Evolutionary conservation across 2,113 vertebrate genomes (phyloP).

Genomic region (Carollia perspicillata): DNA sequence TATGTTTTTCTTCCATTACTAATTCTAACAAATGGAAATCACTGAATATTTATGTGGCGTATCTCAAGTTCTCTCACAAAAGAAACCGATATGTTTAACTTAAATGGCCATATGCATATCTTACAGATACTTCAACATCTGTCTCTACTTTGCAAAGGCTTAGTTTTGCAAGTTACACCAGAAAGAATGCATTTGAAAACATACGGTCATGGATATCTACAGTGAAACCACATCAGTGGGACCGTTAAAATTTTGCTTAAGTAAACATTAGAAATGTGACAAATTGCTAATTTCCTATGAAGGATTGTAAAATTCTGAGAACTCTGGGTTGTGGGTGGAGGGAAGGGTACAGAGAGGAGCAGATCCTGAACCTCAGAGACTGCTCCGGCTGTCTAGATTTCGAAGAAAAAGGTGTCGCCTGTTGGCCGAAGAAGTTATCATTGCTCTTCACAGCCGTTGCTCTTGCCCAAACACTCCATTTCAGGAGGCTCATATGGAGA

Average conservation of each 20-base stretch:
- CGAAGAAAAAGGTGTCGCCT: constrained; percentile 12
- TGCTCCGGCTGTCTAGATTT: neutral
- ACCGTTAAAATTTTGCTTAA: constrained; percentile 55
- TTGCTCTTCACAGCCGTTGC: neutral
- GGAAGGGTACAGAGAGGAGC: neutral
- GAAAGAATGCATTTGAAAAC: constrained; percentile 67
- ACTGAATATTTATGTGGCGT: neutral
- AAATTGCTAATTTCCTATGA: constrained; percentile 69
- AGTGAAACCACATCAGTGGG: constrained; percentile 67
- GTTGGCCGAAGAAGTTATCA: neutral
- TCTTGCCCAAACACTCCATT: neutral
- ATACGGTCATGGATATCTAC: constrained; percentile 6
- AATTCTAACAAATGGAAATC: constrained; percentile 40
- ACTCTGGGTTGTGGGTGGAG: neutral
- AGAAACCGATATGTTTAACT: constrained; percentile 46
- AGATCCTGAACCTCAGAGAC: neutral
- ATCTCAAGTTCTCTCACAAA: constrained; percentile 16
- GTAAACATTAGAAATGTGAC: constrained; percentile 69
- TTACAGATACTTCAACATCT: constrained; percentile 61
- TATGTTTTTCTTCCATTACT: constrained; percentile 1
- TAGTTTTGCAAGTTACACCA: constrained; percentile 54
- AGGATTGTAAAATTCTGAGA: constrained; percentile 46
- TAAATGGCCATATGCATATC: constrained; percentile 38
- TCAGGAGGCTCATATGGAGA: neutral
- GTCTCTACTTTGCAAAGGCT: constrained; percentile 58